Conservation (phyloP, 2,888 invertebrate species). For the Lumbricus terrestris region DNA sequence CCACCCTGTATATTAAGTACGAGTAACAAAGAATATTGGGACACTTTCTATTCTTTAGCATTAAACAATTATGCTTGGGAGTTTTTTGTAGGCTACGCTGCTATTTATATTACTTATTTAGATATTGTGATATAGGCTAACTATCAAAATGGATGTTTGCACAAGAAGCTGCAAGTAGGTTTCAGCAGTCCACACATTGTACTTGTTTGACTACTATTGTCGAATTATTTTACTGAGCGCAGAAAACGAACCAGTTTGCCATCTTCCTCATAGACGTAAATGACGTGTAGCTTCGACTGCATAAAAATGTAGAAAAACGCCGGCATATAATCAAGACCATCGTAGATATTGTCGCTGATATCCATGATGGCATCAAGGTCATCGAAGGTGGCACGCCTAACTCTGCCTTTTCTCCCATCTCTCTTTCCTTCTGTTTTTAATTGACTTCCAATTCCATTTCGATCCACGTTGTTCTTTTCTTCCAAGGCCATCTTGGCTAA, state of each 20-base stretch:
- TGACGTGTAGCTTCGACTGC: slow-evolving; percentile 4
- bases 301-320: neutral
- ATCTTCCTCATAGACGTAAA: slow-evolving; percentile 11
- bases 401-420: neutral
- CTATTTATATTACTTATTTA: too few species aligned
- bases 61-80: too few species aligned
- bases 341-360: neutral
- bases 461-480: neutral
- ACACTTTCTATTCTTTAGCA: too few species aligned
- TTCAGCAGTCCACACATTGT: too few species aligned
- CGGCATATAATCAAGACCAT: neutral
- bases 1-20: too few species aligned
- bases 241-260: neutral
- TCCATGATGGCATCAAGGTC: neutral
- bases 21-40: too few species aligned
- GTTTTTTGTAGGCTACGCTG: too few species aligned
- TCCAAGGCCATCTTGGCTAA: neutral
- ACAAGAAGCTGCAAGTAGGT: too few species aligned
- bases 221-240: too few species aligned
- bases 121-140: too few species aligned
- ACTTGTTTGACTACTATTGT: too few species aligned
- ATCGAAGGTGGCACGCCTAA: neutral
- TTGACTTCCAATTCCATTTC: neutral
- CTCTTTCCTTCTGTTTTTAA: neutral
- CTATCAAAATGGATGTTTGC: too few species aligned